Conservation (phyloP, 35 echinoderm and acorn worm genomes). For the Patiria miniata region DNA sequence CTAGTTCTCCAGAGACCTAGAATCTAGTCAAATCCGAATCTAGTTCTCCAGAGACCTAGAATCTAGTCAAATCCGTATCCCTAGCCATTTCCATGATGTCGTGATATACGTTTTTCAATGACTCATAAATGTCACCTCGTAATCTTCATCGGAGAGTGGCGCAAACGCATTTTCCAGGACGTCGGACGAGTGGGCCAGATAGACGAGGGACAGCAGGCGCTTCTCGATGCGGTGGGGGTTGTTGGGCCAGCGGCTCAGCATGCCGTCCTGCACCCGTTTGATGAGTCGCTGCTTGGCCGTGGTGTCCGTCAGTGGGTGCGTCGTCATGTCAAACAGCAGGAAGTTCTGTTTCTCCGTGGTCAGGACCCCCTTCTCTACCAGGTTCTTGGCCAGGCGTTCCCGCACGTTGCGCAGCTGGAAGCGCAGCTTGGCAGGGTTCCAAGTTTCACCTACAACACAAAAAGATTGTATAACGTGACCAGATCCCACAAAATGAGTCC, state of each 20-base stretch:
- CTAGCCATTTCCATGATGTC: no score
- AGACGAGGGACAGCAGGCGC: slow-evolving; percentile 85
- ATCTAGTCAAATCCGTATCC: no score
- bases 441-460: slow-evolving; percentile 80
- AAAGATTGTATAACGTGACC: no score
- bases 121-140: slow-evolving; percentile 67
- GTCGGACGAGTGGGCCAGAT: slow-evolving; percentile 96
- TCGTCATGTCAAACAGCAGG: slow-evolving; percentile 97
- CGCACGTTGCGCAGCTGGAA: slow-evolving; percentile 95
- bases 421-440: slow-evolving; percentile 96
- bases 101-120: no score
- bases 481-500: no score
- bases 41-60: no score
- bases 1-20: no score
- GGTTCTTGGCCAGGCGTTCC: slow-evolving; percentile 94
- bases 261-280: slow-evolving; percentile 89
- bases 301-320: slow-evolving; percentile 88
- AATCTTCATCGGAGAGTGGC: slow-evolving; percentile 96
- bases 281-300: slow-evolving; percentile 83
- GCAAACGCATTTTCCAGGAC: slow-evolving; percentile 99
- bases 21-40: no score
- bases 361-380: slow-evolving; percentile 96
- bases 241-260: slow-evolving; percentile 95
- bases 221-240: slow-evolving; percentile 87
- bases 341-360: slow-evolving; percentile 99